Conservation (phyloP, 2,113 vertebrate species). For the Chloroceryle aenea region DNA sequence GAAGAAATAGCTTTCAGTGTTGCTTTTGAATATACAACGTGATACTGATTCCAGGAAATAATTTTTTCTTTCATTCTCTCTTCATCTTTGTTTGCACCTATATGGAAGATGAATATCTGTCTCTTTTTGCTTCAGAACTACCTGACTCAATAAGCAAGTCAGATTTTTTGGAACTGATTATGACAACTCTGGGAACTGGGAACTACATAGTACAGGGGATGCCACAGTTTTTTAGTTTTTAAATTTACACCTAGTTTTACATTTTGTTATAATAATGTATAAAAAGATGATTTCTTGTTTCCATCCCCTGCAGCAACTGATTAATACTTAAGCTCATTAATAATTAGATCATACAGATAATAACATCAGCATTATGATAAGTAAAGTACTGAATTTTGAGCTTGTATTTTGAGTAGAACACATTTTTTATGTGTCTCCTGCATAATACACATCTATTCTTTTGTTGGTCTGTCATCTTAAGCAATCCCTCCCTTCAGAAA, state of each 20-base stretch:
- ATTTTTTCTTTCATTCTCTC: background rate
- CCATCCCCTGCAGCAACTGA: background rate
- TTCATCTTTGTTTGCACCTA: background rate
- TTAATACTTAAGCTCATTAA: background rate
- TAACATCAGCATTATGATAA: background rate
- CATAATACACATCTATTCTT: background rate
- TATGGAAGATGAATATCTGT: background rate
- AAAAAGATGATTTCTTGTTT: background rate
- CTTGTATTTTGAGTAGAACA: background rate
- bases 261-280: background rate
- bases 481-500: background rate
- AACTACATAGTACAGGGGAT: background rate
- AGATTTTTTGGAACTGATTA: background rate
- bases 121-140: background rate
- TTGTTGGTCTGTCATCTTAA: background rate
- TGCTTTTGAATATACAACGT: background rate
- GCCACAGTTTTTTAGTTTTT: background rate
- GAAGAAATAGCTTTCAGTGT: background rate
- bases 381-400: background rate
- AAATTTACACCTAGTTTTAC: background rate
- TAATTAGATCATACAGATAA: background rate
- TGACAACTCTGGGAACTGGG: background rate
- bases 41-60: background rate
- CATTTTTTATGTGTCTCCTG: background rate
- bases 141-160: background rate